Base-by-base conservation (phyloP, 2,797 vertebrate species). In the Enteromius treurensis region DNA sequence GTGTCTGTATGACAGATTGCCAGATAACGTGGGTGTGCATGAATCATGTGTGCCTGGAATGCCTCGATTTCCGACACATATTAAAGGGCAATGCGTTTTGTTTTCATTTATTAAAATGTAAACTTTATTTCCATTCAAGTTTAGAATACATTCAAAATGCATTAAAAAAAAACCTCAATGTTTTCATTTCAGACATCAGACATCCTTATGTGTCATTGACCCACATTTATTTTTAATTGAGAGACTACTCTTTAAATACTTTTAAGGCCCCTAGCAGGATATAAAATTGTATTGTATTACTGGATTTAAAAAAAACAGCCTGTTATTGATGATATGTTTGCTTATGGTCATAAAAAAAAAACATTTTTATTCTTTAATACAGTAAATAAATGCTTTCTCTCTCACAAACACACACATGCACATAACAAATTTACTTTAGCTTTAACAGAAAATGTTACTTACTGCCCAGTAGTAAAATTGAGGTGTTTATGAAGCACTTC, bases 1-100 rank as follows among this genome's bases (percentile, higher is more conserved):
- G 80, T 81, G 79, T 60, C 40, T 47, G 58, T 47, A 14, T 32
- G 23, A 45, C 76, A 47, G 40, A 47, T 47, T 0, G 15, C 0
- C 58, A 19, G 51, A 17, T 40, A 62, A 29, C 70, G 58, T 81
- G 69, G 80, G 80, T 51, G 69, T 37, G 34, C 3, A 3, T 65
- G 55, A 74, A 51, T 81, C 80, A 65, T 26, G 29, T 81, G 26
- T n/a, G 2, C 14, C 6, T 29, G 40, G 55, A 77, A 77, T 62
- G 15, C 19, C 42, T 11, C 19, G 53, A 23, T 51, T 81, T 23
- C 19, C 0, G 19, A 23, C 37, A 9, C 32, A n/a, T 74, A 8
- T 75, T 53, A 74, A 53, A 74, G 47, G 47, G 51, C 15, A 21
- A 19, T 21, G 6, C 9, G 1, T 34, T n/a, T 5, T 67, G 19